phyloP scores from a whole-genome alignment of 2,797 vertebrate species.

The Hirundo rustica region DNA sequence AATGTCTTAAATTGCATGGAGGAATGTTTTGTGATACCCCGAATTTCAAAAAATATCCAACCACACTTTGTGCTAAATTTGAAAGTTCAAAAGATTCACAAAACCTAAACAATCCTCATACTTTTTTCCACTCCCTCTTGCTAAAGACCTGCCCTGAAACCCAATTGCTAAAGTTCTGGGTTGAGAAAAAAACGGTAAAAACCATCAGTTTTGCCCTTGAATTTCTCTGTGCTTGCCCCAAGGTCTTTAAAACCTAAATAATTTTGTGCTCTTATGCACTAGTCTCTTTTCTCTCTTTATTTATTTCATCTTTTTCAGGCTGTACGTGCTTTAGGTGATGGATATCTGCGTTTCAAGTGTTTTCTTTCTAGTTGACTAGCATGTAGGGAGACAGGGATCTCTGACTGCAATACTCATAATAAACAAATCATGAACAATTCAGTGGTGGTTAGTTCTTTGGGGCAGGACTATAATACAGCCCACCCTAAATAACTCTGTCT shows the following conservation, averaged over 20 bases:
- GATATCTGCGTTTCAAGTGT: neutral
- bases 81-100: neutral
- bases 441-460: neutral
- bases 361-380: neutral
- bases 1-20: constrained; percentile 19
- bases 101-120: neutral
- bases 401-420: neutral
- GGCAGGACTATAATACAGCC: neutral
- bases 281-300: neutral
- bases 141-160: neutral
- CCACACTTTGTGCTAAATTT: neutral
- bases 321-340: neutral
- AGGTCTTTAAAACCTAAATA: neutral
- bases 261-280: neutral
- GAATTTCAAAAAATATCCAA: neutral
- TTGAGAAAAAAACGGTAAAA: neutral
- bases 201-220: neutral
- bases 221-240: neutral
- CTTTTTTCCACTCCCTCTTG: neutral
- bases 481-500: neutral
- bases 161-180: neutral
- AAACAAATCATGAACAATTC: neutral
- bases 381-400: neutral
- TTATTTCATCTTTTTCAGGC: neutral
- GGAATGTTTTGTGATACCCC: neutral